Evolutionary conservation across 2,113 vertebrate genomes (phyloP).

Genomic region (Phylloscopus trochilus): DNA sequence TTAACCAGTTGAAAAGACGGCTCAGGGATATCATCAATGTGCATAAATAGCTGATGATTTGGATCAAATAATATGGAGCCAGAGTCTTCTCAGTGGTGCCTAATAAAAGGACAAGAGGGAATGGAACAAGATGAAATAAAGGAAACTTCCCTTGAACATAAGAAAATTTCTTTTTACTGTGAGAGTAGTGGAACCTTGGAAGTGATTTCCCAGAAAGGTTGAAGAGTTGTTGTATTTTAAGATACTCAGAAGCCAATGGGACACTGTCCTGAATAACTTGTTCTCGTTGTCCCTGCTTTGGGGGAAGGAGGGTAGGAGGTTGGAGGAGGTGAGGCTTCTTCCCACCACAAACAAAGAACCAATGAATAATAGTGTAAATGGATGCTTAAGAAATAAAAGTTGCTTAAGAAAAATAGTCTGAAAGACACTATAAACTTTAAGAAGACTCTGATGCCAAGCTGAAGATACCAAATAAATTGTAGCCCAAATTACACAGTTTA

Average conservation of each 20-base stretch:
- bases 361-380: not conserved
- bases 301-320: rapidly evolving
- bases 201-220: not conserved
- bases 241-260: not conserved
- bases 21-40: not conserved
- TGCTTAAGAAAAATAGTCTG: not conserved
- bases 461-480: not conserved
- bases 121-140: not conserved
- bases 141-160: not conserved
- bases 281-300: not conserved
- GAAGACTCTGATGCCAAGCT: not conserved
- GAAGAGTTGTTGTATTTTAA: not conserved
- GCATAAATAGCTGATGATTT: not conserved
- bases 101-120: not conserved
- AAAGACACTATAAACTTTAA: not conserved
- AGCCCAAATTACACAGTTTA: not conserved
- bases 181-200: not conserved
- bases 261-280: not conserved
- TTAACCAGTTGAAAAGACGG: not conserved
- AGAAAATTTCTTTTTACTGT: not conserved
- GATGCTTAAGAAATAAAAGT: not conserved
- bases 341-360: not conserved
- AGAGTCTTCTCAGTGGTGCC: not conserved
- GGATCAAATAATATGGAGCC: not conserved
- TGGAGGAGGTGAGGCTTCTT: not conserved